Base-by-base conservation (phyloP, 1,140 invertebrate genomes). In the Coptotermes formosanus region DNA sequence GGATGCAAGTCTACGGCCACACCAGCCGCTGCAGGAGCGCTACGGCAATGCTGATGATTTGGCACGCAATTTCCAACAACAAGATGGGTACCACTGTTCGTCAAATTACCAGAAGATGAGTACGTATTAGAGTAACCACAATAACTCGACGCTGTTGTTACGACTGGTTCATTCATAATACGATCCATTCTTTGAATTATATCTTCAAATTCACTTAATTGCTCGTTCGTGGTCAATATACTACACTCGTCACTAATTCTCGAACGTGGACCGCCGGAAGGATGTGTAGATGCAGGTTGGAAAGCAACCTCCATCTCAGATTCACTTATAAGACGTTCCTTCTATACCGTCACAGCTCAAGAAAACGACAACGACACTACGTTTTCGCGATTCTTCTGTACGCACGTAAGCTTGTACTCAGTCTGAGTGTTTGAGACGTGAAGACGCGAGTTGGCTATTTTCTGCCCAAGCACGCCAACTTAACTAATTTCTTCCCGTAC, bases 201-300 rank as follows among this genome's bases (percentile, higher is more conserved):
- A 44, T 88, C 88, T 83, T 89, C 86, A 48, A 89, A 89, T 84
- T 89, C 88, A 82, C 87, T 86, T 83, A 89, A 59, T 85, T 88
- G 88, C 6, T 84, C 86, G 59, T 32, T 43, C 30, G 86, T 87
- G 11, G 82, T 75, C 64, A 75, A 30, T 9, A 30, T 9, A 75
- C n/a, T 75, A 75, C 64, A 25, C 4, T 25, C 25, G 64, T 75
- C n/a, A 25, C 25, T 30, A n/a, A 30, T 8, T 75, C 64, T 64
- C 7, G 59, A 21, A n/a, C 19, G 19, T 8, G 59, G 12, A 64
- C 59, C 25, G 21, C 21, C 64, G n/a, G 64, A 75, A 16, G 9
- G 25, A 30, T n/a, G 25, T 75, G n/a, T 9, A 30, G 64, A 75
- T 14, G n/a, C 4, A 75, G 64, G 64, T 7, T 75, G 25, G 64